Evolutionary conservation across 2,797 vertebrate genomes (phyloP).

Genomic region (Helarctos malayanus): DNA sequence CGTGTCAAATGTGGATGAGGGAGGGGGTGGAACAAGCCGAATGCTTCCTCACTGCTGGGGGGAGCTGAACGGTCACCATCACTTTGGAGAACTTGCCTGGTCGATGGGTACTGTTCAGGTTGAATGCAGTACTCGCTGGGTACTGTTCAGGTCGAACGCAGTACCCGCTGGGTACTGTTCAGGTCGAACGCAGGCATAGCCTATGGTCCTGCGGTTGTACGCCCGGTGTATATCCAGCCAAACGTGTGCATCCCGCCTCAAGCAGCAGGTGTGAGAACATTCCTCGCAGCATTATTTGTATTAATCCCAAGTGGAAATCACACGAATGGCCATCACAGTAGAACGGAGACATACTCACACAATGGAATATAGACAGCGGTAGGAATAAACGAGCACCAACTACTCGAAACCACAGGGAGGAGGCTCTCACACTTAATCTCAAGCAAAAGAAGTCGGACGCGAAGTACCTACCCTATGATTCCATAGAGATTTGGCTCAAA

Average conservation of each 20-base stretch:
- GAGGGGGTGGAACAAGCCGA: background rate
- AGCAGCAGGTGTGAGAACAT: background rate
- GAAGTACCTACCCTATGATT: background rate
- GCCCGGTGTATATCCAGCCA: background rate
- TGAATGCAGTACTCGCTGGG: no score
- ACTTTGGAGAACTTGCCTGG: background rate
- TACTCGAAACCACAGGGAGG: background rate
- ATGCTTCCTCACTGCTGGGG: background rate
- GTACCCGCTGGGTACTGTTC: background rate
- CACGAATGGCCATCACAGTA: background rate
- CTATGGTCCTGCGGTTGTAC: background rate
- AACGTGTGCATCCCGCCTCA: fast-evolving
- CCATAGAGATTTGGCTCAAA: background rate
- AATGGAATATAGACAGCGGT: background rate
- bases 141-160: background rate
- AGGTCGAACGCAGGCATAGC: background rate
- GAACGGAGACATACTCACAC: background rate
- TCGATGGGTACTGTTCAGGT: background rate
- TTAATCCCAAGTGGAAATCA: background rate
- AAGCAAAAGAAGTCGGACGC: background rate
- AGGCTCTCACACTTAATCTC: background rate
- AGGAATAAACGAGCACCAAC: background rate
- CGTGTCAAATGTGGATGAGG: background rate
- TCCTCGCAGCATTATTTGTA: background rate
- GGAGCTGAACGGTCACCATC: background rate